Evolutionary conservation across 2,797 vertebrate species (phyloP).

Genomic region (Falco berigora): DNA sequence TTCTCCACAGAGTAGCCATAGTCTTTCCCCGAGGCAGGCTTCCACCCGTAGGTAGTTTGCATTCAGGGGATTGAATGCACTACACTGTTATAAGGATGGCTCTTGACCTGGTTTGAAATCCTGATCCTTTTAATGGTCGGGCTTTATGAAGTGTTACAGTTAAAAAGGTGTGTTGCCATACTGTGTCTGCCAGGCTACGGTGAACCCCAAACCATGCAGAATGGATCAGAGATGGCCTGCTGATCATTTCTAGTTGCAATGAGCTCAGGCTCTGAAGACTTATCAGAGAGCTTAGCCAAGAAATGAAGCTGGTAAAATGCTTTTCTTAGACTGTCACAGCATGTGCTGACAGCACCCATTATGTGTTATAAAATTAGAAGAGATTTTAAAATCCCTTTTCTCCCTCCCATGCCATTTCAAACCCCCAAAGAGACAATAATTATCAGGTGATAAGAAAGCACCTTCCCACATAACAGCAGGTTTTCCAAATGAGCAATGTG

Average conservation of each 20-base stretch:
- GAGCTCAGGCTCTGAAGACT: background rate
- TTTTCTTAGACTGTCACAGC: constrained; percentile 39
- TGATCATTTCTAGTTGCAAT: background rate
- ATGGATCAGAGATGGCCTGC: background rate
- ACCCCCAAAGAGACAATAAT: background rate
- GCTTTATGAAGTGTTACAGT: background rate
- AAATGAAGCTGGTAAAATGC: constrained; percentile 16
- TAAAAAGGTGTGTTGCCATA: background rate
- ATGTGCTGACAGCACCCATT: constrained; percentile 31
- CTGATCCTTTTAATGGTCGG: background rate
- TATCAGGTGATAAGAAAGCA: constrained; percentile 26
- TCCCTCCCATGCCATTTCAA: constrained; percentile 10
- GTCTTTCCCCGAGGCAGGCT: background rate
- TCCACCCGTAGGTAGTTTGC: background rate
- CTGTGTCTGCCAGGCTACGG: fast-evolving
- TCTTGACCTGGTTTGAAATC: background rate
- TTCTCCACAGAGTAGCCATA: background rate
- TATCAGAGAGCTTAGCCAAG: background rate
- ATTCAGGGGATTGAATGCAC: background rate
- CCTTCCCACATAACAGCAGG: constrained; percentile 35
- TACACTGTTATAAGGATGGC: too few relatives aligned
- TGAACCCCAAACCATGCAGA: background rate
- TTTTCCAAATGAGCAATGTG: background rate
- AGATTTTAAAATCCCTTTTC: background rate
- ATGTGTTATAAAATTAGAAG: constrained; percentile 14